These are phyloP conservation scores for Xylocopa sonorina DNA, from an alignment of 1,140 invertebrate genomes.

Conservation along the genomic window DNA sequence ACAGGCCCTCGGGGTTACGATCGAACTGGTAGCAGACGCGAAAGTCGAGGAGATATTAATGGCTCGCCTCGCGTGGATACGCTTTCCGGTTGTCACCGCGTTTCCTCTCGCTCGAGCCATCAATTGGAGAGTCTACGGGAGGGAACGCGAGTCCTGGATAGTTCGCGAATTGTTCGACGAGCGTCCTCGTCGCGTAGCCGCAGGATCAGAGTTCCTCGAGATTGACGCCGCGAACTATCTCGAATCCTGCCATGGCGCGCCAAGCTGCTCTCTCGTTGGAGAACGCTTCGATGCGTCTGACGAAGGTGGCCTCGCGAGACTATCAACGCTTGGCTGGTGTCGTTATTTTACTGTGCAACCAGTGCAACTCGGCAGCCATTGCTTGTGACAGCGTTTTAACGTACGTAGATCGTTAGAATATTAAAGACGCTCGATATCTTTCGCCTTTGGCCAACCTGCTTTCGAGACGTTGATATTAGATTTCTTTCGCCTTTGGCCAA, in stretches of 20 bases:
- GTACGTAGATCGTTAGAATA: constrained; percentile 38
- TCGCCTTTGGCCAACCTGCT: too few relatives aligned
- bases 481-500: too few relatives aligned
- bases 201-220: constrained; percentile 41
- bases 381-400: constrained; percentile 42
- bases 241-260: constrained; percentile 23
- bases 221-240: constrained; percentile 44
- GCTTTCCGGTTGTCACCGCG: too few relatives aligned
- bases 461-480: too few relatives aligned
- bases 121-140: background rate
- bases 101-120: too few relatives aligned
- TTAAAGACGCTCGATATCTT: constrained; percentile 4
- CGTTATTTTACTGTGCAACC: constrained; percentile 24
- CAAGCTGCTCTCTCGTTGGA: constrained; percentile 24
- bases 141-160: too few relatives aligned
- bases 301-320: constrained; percentile 16
- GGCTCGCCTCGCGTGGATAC: too few relatives aligned
- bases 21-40: too few relatives aligned
- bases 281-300: constrained; percentile 43
- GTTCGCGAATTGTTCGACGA: constrained; percentile 24
- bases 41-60: too few relatives aligned
- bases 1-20: background rate
- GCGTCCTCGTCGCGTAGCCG: too few relatives aligned
- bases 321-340: constrained; percentile 5
- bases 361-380: background rate